These are phyloP conservation scores for Miniopterus natalensis DNA, from an alignment of 2,113 vertebrate genomes.

Conservation along the genomic window DNA sequence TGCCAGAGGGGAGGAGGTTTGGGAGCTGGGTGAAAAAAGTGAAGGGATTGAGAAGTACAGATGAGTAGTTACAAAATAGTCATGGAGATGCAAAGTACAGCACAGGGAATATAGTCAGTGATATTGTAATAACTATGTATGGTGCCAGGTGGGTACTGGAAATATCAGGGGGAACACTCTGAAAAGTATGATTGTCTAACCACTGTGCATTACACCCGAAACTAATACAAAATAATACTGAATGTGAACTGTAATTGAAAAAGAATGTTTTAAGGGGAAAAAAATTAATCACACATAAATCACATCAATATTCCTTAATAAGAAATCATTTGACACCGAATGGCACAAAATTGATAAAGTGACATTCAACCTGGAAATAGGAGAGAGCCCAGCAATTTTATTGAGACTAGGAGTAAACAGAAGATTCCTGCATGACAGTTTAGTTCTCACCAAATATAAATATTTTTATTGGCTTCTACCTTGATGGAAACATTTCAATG, in stretches of 20 bases:
- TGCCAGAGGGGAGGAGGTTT: background rate
- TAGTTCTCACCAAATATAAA: constrained; percentile 64
- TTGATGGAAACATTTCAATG: background rate
- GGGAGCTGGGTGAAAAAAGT: background rate
- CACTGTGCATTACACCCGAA: background rate
- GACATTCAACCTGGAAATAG: constrained; percentile 79
- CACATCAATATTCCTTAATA: constrained; percentile 23
- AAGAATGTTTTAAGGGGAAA: background rate
- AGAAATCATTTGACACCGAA: background rate
- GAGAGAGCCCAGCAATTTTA: constrained; percentile 78
- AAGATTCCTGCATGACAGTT: constrained; percentile 44
- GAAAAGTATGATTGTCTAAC: background rate
- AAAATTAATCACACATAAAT: background rate
- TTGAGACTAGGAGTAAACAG: constrained; percentile 78
- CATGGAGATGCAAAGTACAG: background rate
- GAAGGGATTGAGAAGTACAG: background rate
- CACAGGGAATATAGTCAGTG: background rate
- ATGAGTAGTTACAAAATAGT: background rate
- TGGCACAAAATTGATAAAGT: constrained; percentile 9
- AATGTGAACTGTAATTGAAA: background rate
- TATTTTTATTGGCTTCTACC: constrained; percentile 27
- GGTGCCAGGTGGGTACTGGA: background rate
- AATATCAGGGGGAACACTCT: background rate
- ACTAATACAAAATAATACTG: background rate
- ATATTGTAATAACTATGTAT: background rate